These are phyloP conservation scores for Hypsopygia costalis DNA, from an alignment of 2,888 invertebrate genomes.

Conservation along the genomic window DNA sequence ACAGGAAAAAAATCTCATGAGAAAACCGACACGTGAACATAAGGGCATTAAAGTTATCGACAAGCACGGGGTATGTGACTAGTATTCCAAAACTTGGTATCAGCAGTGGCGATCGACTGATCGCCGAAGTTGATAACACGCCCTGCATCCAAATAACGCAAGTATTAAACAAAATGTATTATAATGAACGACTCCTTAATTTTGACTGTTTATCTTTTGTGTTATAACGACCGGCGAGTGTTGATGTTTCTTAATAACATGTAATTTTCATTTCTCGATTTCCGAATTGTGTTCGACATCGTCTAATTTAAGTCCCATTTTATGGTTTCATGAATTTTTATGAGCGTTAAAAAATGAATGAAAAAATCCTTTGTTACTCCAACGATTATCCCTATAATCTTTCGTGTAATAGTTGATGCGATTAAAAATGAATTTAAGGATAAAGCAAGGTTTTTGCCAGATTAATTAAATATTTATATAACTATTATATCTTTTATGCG, in stretches of 20 bases:
- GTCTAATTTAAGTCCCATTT: conserved; percentile 58
- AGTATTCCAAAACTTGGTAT: conserved; percentile 39
- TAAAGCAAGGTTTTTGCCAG: too few relatives aligned
- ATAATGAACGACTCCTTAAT: conserved; percentile 74
- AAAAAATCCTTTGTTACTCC: conserved; percentile 43
- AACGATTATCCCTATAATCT: conserved; percentile 16
- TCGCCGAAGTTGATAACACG: conserved; percentile 53
- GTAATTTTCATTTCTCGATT: conserved; percentile 71
- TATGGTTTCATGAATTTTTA: conserved; percentile 61
- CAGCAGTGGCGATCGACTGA: conserved; percentile 54
- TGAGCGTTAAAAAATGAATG: conserved; percentile 39
- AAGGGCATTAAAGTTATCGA: conserved; percentile 8
- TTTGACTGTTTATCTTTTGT: conserved; percentile 75
- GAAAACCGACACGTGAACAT: conserved; percentile 6
- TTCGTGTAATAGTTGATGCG: conserved; percentile 26
- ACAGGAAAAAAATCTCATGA: conserved; percentile 8
- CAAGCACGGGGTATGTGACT: conserved; percentile 8
- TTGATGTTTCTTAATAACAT: conserved; percentile 76
- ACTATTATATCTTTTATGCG: too few relatives aligned
- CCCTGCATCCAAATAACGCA: conserved; percentile 59
- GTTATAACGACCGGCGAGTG: conserved; percentile 70
- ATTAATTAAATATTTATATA: too few relatives aligned
- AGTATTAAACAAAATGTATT: conserved; percentile 68
- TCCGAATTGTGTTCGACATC: conserved; percentile 67
- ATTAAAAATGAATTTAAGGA: conserved; percentile 35